These are phyloP conservation scores for Opisthocomus hoazin DNA, from an alignment of 2,113 vertebrate genomes.

Conservation along the genomic window DNA sequence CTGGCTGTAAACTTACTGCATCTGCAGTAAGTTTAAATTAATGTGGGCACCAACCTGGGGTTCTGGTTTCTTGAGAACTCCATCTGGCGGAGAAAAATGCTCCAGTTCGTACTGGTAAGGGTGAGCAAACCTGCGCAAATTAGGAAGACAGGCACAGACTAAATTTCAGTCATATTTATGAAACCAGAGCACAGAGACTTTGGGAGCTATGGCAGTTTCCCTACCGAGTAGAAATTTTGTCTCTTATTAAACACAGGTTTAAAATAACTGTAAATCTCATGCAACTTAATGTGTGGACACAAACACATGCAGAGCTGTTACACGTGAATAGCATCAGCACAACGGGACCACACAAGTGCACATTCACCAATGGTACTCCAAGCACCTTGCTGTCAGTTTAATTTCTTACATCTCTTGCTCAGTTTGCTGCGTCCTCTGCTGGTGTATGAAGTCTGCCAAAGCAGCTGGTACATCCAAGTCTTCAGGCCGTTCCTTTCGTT, in stretches of 20 bases:
- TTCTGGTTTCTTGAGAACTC: slow-evolving; percentile 77
- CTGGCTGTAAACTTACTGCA: not conserved
- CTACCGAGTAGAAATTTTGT: not conserved
- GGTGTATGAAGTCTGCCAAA: slow-evolving; percentile 92
- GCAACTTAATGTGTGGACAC: not conserved
- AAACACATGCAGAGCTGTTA: slow-evolving; percentile 22
- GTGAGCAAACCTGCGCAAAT: slow-evolving; percentile 85
- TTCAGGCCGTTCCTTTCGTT: slow-evolving; percentile 84
- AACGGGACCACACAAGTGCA: not conserved
- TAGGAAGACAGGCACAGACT: not conserved
- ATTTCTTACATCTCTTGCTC: slow-evolving; percentile 89
- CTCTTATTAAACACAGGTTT: not conserved
- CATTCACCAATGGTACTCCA: not conserved
- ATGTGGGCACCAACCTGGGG: slow-evolving; percentile 75
- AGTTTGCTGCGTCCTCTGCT: slow-evolving; percentile 87
- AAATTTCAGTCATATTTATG: not conserved
- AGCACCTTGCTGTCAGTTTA: not conserved
- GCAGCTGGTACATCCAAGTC: slow-evolving; percentile 91
- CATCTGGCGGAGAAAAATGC: slow-evolving; percentile 79
- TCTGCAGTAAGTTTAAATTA: not conserved
- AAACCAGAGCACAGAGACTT: not conserved
- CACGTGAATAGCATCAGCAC: not conserved
- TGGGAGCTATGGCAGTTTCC: not conserved
- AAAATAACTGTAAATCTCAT: not conserved
- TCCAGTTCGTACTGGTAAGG: slow-evolving; percentile 94